Evolutionary conservation across 2,113 vertebrate genomes (phyloP).

Genomic region (Thryonomys swinderianus): DNA sequence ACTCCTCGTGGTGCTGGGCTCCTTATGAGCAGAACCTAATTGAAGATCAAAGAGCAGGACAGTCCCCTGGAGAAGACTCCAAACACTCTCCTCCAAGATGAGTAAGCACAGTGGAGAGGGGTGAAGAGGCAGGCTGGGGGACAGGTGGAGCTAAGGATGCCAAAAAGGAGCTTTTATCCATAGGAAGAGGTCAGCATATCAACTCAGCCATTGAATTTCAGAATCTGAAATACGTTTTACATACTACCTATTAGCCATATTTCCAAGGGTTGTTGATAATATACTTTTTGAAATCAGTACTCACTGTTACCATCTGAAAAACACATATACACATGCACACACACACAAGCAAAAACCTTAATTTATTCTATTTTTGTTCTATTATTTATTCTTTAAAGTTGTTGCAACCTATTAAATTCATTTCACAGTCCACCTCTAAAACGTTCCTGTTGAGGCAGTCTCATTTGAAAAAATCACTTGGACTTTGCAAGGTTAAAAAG

Average conservation of each 20-base stretch:
- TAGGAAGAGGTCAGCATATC: not conserved
- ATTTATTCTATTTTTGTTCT: not conserved
- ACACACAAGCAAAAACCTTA: not conserved
- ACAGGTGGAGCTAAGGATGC: fast-evolving
- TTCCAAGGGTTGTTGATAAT: not conserved
- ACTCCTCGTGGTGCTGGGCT: not conserved
- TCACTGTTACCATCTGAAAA: not conserved
- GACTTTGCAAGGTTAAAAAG: not conserved
- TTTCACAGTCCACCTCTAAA: not conserved
- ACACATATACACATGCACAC: not conserved
- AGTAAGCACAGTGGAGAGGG: fast-evolving
- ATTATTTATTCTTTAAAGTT: not conserved
- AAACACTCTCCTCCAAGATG: not conserved
- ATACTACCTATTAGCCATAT: not conserved
- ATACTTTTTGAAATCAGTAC: not conserved
- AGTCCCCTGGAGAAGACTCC: not conserved
- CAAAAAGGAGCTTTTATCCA: not conserved
- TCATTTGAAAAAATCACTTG: not conserved
- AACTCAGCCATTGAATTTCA: not conserved
- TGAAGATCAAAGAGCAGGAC: not conserved
- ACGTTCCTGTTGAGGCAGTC: not conserved
- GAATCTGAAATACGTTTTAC: not conserved
- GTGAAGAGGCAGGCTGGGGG: not conserved
- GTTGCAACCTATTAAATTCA: not conserved
- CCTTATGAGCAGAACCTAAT: not conserved